phyloP scores from a whole-genome alignment of 2,113 vertebrate species.

The Brachirus orientalis region DNA sequence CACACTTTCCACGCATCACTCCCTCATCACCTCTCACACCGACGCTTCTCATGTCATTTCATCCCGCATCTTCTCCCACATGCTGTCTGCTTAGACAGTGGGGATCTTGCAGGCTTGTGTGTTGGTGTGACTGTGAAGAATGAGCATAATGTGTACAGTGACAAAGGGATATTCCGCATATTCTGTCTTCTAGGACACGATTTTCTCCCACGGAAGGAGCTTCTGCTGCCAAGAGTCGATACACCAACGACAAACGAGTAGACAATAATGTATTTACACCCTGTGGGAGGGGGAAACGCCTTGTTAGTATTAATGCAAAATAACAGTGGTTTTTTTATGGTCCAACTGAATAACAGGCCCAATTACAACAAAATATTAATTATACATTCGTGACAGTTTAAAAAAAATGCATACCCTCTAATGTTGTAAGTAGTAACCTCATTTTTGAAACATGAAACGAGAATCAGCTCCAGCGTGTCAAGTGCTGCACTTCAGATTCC shows the following conservation, averaged over 20 bases:
- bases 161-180: constrained; percentile 34
- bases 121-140: not conserved
- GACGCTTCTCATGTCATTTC: constrained; percentile 19
- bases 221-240: constrained; percentile 2
- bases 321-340: not conserved
- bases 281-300: not conserved
- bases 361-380: not conserved
- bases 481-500: constrained; percentile 6
- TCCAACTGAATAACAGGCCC: not conserved
- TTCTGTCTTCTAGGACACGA: constrained; percentile 22
- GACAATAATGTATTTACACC: not conserved
- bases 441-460: not conserved
- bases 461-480: constrained; percentile 2
- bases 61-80: too few species aligned
- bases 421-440: too few species aligned
- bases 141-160: not conserved
- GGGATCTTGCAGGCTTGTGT: not conserved
- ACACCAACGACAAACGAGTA: not conserved
- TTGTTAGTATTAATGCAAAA: not conserved
- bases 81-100: constrained; percentile 1
- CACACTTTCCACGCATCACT: constrained; percentile 21
- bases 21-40: constrained; percentile 9
- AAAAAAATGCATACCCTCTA: too few species aligned
- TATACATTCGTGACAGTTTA: too few species aligned
- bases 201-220: constrained; percentile 18